phyloP scores from a whole-genome alignment of 2,113 vertebrate species.

The Cricetomys ansorgei region DNA sequence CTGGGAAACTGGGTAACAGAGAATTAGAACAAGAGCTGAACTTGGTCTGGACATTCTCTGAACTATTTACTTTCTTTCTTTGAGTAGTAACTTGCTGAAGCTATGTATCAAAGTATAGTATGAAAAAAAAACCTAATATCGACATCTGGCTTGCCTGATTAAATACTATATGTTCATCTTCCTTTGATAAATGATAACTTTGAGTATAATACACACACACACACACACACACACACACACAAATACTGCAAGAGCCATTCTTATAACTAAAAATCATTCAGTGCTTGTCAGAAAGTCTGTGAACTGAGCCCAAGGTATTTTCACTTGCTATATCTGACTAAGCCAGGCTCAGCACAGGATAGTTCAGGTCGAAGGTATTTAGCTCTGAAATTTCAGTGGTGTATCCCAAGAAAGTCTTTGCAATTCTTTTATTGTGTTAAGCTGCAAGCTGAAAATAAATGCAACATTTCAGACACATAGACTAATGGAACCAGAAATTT shows the following conservation, averaged over 20 bases:
- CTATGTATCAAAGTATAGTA: not conserved
- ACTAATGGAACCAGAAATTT: not conserved
- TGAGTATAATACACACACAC: not conserved
- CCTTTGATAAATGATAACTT: not conserved
- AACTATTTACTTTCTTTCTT: not conserved
- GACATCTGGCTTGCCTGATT: not conserved
- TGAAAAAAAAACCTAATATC: not conserved
- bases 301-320: not conserved
- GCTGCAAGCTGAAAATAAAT: not conserved
- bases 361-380: not conserved
- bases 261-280: not conserved
- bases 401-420: not conserved
- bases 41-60: not conserved
- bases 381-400: not conserved
- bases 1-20: not conserved
- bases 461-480: not conserved
- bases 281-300: not conserved
- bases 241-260: not conserved
- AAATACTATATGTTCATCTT: not conserved
- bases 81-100: not conserved
- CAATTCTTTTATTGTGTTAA: not conserved
- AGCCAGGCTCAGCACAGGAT: not conserved
- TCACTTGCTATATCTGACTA: not conserved
- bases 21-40: not conserved
- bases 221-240: not conserved